phyloP scores from a whole-genome alignment of 2,797 vertebrate species.

The Ptychobarbus kaznakovi region DNA sequence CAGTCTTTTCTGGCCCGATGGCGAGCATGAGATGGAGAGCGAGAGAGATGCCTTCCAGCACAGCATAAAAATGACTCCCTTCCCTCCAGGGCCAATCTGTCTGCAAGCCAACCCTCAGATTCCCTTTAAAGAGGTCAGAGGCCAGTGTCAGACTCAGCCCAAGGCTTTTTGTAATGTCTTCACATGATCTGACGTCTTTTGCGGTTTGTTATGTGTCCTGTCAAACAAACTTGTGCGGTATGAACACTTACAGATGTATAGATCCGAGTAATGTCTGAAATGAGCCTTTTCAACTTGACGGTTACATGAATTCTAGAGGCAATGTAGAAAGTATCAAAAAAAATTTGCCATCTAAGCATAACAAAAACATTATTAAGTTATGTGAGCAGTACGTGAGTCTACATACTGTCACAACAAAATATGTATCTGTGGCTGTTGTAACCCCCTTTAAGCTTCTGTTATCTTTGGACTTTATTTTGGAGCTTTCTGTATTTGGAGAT shows the following conservation, averaged over 20 bases:
- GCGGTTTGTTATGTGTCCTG: conserved; percentile 15
- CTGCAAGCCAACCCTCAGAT: conserved; percentile 9
- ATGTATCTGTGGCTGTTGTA: not conserved
- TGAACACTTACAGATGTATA: not conserved
- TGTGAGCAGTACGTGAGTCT: not conserved
- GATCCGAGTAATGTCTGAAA: not conserved
- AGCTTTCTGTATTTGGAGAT: conserved; percentile 23
- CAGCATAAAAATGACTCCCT: conserved; percentile 9
- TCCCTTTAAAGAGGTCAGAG: conserved; percentile 34
- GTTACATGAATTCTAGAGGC: not conserved
- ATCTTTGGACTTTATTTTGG: conserved; percentile 1
- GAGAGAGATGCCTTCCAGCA: conserved; percentile 19
- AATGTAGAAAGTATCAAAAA: not conserved
- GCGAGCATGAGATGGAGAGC: not conserved
- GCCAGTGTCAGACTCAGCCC: conserved; percentile 16
- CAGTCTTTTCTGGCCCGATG: conserved; percentile 12
- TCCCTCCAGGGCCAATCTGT: conserved; percentile 3
- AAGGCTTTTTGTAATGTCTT: conserved; percentile 28
- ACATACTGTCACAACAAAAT: not conserved
- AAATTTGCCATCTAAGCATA: not conserved
- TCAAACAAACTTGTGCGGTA: not conserved
- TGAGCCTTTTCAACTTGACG: not conserved
- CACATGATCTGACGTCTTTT: conserved; percentile 37
- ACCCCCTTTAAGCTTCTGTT: not conserved
- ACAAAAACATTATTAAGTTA: not conserved